These are phyloP conservation scores for Halcyon chelicuti DNA, from an alignment of 2,797 vertebrate genomes.

Conservation along the genomic window DNA sequence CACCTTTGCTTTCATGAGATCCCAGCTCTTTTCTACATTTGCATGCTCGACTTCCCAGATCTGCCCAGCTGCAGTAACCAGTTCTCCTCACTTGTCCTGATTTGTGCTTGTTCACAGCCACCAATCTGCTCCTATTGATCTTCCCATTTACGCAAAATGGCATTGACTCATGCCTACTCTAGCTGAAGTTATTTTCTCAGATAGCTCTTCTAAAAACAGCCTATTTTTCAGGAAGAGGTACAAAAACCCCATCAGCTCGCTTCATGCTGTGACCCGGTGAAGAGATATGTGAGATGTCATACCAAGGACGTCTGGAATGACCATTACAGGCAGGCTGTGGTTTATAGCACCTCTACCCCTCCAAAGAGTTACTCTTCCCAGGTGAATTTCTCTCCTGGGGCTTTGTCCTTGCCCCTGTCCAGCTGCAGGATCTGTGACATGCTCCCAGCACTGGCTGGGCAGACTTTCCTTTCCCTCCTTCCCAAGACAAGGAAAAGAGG, in stretches of 20 bases:
- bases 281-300: background rate
- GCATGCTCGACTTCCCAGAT: background rate
- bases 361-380: background rate
- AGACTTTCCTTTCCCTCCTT: background rate
- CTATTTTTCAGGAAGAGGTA: background rate
- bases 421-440: background rate
- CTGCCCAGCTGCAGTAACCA: background rate
- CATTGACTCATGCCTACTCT: background rate
- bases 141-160: background rate
- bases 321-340: background rate
- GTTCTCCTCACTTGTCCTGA: background rate
- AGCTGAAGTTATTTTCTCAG: slow-evolving; percentile 1
- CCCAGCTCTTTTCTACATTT: background rate
- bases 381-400: background rate
- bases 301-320: background rate
- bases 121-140: slow-evolving; percentile 10
- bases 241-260: background rate
- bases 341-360: background rate
- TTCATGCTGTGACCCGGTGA: background rate
- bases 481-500: too few species aligned
- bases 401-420: background rate
- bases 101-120: background rate
- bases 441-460: background rate
- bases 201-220: background rate
- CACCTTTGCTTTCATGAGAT: background rate